phyloP scores from a whole-genome alignment of 1,140 invertebrate genomes.

The Pseudomyrmex sp. region DNA sequence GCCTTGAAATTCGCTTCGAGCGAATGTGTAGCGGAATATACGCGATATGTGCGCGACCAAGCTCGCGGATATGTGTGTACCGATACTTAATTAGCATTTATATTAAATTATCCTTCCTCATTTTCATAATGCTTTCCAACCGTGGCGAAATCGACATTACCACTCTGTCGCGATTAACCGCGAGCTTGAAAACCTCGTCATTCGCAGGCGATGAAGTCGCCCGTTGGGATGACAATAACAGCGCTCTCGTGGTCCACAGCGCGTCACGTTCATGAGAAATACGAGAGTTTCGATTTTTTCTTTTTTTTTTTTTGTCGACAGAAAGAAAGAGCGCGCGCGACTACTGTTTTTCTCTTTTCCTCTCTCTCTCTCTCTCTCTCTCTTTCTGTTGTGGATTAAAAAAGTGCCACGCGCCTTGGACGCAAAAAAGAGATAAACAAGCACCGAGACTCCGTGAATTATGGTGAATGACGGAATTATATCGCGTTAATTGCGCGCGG shows the following conservation, averaged over 20 bases:
- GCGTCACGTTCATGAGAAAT: not conserved
- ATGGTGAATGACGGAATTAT: slow-evolving; percentile 16
- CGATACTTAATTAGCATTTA: slow-evolving; percentile 75
- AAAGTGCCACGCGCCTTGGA: no score
- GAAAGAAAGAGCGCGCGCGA: no score
- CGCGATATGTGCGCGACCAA: slow-evolving; percentile 43
- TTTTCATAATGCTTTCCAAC: slow-evolving; percentile 70
- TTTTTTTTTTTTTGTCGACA: no score
- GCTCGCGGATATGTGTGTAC: slow-evolving; percentile 30
- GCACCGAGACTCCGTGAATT: no score
- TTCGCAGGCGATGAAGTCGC: not conserved
- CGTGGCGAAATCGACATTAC: slow-evolving; percentile 34
- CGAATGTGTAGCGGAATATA: slow-evolving; percentile 59
- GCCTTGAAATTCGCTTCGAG: slow-evolving; percentile 62
- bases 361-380: no score
- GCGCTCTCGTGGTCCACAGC: not conserved
- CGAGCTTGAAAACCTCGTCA: slow-evolving; percentile 21
- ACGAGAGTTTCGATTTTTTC: no score
- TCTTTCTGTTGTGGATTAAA: no score
- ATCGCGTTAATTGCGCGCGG: not conserved
- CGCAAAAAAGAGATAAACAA: not conserved
- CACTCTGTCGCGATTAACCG: slow-evolving; percentile 34
- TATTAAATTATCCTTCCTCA: slow-evolving; percentile 77
- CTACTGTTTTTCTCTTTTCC: no score
- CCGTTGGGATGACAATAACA: not conserved